phyloP scores from a whole-genome alignment of 2,113 vertebrate species.

The Terrapene triunguis region DNA sequence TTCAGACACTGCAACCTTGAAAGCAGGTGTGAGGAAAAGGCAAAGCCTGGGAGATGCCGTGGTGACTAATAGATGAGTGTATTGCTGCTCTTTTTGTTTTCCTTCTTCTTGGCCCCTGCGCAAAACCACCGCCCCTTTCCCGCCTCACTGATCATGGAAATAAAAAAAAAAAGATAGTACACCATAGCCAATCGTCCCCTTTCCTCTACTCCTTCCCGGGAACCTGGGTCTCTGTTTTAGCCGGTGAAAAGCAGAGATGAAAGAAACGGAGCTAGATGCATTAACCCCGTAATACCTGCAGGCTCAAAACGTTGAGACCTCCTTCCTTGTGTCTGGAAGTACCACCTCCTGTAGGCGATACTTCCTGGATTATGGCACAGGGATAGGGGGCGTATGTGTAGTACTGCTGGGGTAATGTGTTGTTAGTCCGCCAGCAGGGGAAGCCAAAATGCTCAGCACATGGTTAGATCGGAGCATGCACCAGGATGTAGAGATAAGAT shows the following conservation, averaged over 20 bases:
- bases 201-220: background rate
- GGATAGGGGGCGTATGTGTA: background rate
- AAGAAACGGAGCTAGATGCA: accelerated
- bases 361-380: accelerated
- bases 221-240: background rate
- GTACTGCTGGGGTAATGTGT: background rate
- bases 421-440: background rate
- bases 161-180: background rate
- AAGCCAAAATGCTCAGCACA: background rate
- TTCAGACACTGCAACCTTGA: background rate
- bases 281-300: accelerated
- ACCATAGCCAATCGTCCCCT: accelerated
- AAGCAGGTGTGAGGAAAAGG: background rate
- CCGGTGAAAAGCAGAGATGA: background rate
- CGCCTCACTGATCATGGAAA: background rate
- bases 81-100: background rate
- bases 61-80: background rate
- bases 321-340: background rate
- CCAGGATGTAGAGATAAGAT: constrained; percentile 43
- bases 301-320: accelerated
- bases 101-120: background rate
- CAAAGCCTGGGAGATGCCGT: background rate
- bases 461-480: background rate
- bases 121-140: background rate
- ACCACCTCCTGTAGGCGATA: accelerated